Evolutionary conservation across 2,888 invertebrate genomes (phyloP), one percentile per base, ranked within the genome.

Genomic region (Chrysina gloriosa): DNA sequence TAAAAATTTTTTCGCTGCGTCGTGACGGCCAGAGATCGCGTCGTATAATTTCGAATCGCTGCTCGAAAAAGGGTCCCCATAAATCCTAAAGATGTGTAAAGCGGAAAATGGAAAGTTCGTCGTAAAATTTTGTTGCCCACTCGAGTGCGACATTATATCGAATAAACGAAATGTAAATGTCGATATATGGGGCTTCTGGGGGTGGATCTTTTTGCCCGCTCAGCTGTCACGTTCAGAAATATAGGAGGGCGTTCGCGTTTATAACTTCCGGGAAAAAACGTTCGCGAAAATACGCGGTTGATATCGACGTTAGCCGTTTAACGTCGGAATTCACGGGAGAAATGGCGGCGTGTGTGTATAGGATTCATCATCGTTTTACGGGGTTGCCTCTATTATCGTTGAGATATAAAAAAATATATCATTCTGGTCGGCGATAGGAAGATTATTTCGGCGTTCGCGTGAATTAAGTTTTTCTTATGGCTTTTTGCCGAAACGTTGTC

Each of bases 81-180:
- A 58, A 58, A 58, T 58, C 58, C 58, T 58, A 42, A 58, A 58
- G 25, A 58, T 58, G 58, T 42, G 58, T 58, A 58, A 58, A 42
- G 39, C 58, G 58, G 58, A 58, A 58, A 58, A 58, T 58, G 58
- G 58, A 58, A 58, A 58, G 58, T 58, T 58, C 42, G 39, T 42
- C 58, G 25, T 58, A 58, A 58, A 58, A 58, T 58, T 58, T 58
- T 58, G 42, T 58, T 58, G 58, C 39, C 39, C 39, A 39, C 58
- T 58, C 58, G 42, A 39, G 42, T 42, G 58, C 58, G 58, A 58
- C 58, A 42, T 58, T 58, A 58, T 58, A 58, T 58, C 58, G 58
- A 58, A 58, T 58, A 58, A 58, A 42, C 58, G 42, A 58, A 58
- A 58, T 58, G 58, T 58, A 58, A 58, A 58, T 42, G 58, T 42